These are phyloP conservation scores for Saguinus imperator DNA, from an alignment of 2,113 vertebrate genomes.

Conservation along the genomic window DNA sequence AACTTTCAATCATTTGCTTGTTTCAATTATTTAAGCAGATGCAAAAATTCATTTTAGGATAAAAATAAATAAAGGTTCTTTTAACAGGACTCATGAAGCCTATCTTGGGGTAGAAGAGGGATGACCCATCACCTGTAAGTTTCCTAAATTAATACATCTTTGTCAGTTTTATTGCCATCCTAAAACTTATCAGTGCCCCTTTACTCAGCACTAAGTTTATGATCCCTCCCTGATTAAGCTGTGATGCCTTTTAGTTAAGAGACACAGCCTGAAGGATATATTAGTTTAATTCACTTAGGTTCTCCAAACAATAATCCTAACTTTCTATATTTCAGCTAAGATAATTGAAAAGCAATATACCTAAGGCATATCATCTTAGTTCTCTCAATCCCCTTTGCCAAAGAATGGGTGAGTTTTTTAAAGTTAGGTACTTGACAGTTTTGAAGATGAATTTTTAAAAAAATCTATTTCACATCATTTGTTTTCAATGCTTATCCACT, in stretches of 20 bases:
- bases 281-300: not conserved
- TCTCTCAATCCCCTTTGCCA: too few species aligned
- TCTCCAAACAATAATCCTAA: constrained; percentile 22
- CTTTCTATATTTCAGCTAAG: not conserved
- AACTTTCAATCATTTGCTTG: not conserved
- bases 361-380: not conserved
- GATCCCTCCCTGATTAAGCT: not conserved
- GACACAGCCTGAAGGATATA: not conserved
- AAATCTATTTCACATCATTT: not conserved
- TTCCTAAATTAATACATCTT: not conserved
- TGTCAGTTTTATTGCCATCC: not conserved
- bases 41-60: not conserved
- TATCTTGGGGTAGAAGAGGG: not conserved
- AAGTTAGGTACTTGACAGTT: not conserved
- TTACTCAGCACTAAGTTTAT: not conserved
- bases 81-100: not conserved
- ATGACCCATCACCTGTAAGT: not conserved
- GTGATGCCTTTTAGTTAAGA: not conserved
- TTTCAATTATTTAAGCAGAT: constrained; percentile 1
- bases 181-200: not conserved
- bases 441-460: not conserved
- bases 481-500: not conserved
- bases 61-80: not conserved
- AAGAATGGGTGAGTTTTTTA: not conserved
- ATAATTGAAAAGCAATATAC: not conserved